phyloP scores from a whole-genome alignment of 2,113 vertebrate genomes.

The Peromyscus maniculatus region DNA sequence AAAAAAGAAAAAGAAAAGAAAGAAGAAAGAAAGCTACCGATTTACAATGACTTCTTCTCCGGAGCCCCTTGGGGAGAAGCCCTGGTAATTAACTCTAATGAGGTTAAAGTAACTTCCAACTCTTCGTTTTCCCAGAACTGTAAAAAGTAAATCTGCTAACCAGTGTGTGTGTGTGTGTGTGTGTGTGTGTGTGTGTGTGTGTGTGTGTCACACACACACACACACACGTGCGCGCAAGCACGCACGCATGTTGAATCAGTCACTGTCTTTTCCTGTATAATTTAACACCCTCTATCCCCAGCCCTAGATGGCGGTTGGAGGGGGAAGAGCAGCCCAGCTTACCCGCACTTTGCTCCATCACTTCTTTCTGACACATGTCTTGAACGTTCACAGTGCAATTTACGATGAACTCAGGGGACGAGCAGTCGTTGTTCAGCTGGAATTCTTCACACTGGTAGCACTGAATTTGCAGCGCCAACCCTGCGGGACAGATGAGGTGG shows the following conservation, averaged over 20 bases:
- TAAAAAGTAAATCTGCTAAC: constrained; percentile 80
- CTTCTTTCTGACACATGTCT: constrained; percentile 99
- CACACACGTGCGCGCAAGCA: accelerated
- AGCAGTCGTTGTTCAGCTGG: constrained; percentile 96
- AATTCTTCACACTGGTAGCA: constrained; percentile 99
- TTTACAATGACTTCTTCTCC: constrained; percentile 79
- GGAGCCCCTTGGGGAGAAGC: constrained; percentile 80
- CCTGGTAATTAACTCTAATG: constrained; percentile 89
- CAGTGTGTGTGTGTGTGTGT: background rate
- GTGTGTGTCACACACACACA: no score
- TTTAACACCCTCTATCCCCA: accelerated
- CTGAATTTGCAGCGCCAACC: constrained; percentile 95
- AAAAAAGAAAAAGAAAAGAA: constrained; percentile 83
- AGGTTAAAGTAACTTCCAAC: constrained; percentile 87
- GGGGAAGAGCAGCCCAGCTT: constrained; percentile 73
- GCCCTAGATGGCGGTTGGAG: background rate
- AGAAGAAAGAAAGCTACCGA: constrained; percentile 82
- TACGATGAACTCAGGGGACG: constrained; percentile 96
- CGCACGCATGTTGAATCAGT: background rate
- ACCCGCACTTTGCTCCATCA: constrained; percentile 97
- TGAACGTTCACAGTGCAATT: constrained; percentile 99
- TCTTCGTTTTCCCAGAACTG: constrained; percentile 81
- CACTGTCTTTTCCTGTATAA: background rate
- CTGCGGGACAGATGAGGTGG: constrained; percentile 78
- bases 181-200: background rate